Evolutionary conservation across 2,888 invertebrate species (phyloP), one percentile per base, ranked within the genome.

Genomic region (Flexamia atlantica): DNA sequence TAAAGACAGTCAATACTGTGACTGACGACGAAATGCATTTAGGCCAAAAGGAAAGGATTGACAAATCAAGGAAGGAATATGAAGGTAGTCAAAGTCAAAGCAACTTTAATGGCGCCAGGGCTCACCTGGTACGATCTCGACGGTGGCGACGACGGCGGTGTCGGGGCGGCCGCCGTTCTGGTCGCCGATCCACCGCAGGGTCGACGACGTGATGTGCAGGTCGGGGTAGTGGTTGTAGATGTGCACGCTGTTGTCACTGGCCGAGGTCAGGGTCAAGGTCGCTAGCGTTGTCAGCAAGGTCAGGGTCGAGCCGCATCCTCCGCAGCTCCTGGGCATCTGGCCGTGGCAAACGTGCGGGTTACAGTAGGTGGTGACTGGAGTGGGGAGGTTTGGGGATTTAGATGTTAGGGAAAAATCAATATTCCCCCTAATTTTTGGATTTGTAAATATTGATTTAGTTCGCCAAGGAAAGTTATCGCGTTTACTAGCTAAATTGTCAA

Each of bases 151-250:
- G 30, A 96, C 95, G 80, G 95, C 94, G 88, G 93, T 93, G 85
- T 92, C 91, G 81, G 93, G 91, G 86, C 93, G 91, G 30, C 91
- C 90, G 23, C 90, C 89, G 86, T 91, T 91, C 85, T 89, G 91
- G 0, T 89, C 88, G 0, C 93, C 92, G 81, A 94, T 92, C 97
- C 97, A 97, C 88, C 93, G 93, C 81, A 97, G 91, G 0, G 96
- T 95, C 88, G 95, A 95, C 9, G 97, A 97, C 4, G 97, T 97
- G 82, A 95, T 92, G 83, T 94, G 92, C 90, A 96, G 96, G 85
- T 93, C 93, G 85, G 92, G 89, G 88, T 88, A 91, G 68, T 86
- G 85, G 14, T 28, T 46, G 10, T 88, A 87, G 85, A 91, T 89
- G 87, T 90, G 89, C 30, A 91, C 91, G 74, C 90, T 89, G 87